Evolutionary conservation across 2,113 vertebrate species (phyloP).

Genomic region (Chitala chitala): DNA sequence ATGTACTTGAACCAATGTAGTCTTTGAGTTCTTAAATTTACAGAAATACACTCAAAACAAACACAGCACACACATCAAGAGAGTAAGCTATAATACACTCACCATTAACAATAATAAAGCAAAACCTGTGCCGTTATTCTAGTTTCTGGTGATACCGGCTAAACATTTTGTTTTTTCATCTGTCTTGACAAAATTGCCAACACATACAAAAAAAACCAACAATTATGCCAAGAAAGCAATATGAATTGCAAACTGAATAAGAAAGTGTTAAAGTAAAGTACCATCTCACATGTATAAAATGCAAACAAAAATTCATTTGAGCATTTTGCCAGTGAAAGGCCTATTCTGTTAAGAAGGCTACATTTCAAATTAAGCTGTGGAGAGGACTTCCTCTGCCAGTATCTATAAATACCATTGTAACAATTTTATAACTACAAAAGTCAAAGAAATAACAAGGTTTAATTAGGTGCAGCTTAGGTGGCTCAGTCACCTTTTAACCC

Average conservation of each 20-base stretch:
- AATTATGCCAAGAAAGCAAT: background rate
- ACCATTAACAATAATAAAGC: background rate
- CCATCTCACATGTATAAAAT: background rate
- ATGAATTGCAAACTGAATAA: background rate
- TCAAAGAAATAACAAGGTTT: background rate
- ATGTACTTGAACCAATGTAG: no score
- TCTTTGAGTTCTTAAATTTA: no score
- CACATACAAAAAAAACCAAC: background rate
- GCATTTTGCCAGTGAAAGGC: background rate
- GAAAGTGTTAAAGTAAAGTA: background rate
- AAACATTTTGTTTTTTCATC: background rate
- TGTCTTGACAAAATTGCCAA: background rate
- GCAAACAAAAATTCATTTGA: background rate
- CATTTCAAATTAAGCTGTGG: background rate
- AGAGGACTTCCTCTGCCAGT: background rate
- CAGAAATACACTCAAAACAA: no score
- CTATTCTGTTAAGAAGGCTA: background rate
- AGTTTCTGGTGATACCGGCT: slow-evolving; percentile 1
- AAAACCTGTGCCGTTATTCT: background rate
- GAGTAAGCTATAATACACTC: no score
- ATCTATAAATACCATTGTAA: background rate
- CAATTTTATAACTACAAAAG: slow-evolving; percentile 9
- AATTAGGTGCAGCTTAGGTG: background rate
- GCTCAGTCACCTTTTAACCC: background rate
- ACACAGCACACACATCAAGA: no score